These are phyloP conservation scores for Serranus cabrilla DNA, from an alignment of 2,797 vertebrate genomes.

Conservation along the genomic window DNA sequence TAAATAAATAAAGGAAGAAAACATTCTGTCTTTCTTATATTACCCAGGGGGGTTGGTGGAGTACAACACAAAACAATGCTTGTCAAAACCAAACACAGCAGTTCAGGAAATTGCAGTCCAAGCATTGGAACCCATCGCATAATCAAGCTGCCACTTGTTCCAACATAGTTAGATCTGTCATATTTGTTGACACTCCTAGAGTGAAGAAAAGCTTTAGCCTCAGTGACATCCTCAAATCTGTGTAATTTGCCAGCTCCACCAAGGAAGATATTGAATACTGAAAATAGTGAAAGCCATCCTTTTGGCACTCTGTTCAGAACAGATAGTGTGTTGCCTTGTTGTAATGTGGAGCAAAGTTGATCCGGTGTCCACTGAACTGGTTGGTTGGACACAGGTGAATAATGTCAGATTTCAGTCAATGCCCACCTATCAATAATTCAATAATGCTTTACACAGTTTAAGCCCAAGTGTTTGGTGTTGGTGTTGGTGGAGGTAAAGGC, in stretches of 20 bases:
- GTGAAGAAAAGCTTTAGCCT: conserved; percentile 18
- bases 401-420: no score
- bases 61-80: conserved; percentile 8
- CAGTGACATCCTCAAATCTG: conserved; percentile 5
- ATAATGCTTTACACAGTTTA: no score
- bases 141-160: conserved; percentile 22
- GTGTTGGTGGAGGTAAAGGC: no score
- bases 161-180: conserved; percentile 6
- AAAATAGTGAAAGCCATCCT: background rate
- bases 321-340: background rate
- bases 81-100: conserved; percentile 35
- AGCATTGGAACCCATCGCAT: conserved; percentile 7
- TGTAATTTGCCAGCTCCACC: background rate
- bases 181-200: background rate
- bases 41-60: background rate
- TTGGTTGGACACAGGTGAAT: no score
- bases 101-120: conserved; percentile 32
- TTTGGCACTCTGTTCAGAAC: background rate
- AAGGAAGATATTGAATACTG: background rate
- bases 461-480: no score
- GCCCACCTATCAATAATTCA: no score
- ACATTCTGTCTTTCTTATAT: background rate
- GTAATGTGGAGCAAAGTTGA: background rate
- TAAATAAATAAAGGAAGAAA: background rate
- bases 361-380: background rate